Conservation (phyloP, 2,888 invertebrate genomes). For the Protodeltote pygarga region DNA sequence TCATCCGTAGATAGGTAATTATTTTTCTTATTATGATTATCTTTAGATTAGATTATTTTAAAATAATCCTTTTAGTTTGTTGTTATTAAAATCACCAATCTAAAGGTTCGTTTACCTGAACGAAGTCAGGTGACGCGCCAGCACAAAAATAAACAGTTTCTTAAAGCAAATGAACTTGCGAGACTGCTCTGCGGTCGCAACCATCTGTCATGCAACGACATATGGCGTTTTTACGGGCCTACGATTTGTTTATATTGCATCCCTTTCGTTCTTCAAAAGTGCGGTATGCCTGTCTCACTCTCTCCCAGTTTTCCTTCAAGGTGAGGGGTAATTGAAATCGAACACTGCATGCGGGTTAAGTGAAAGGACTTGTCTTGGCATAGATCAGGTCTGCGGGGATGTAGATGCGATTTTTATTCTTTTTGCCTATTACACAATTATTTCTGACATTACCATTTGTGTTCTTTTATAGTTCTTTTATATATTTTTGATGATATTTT, state of each 20-base stretch:
- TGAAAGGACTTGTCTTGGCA: conserved; percentile 77
- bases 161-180: conserved; percentile 65
- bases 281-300: conserved; percentile 54
- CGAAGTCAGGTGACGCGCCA: conserved; percentile 32
- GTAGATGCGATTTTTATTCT: conserved; percentile 10
- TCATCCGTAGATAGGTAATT: too few species aligned
- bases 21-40: too few species aligned
- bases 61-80: too few species aligned
- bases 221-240: conserved; percentile 77
- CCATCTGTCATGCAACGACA: conserved; percentile 81
- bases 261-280: conserved; percentile 52
- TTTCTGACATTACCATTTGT: too few species aligned
- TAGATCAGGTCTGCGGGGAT: conserved; percentile 56
- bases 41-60: too few species aligned
- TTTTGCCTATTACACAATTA: neutral
- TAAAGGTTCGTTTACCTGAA: conserved; percentile 41
- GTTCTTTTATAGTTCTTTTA: neutral
- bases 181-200: conserved; percentile 66
- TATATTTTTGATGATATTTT: neutral
- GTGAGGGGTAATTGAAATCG: conserved; percentile 81
- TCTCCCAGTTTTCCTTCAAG: conserved; percentile 75
- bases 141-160: conserved; percentile 49
- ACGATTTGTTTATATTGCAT: conserved; percentile 80
- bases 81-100: conserved; percentile 5
- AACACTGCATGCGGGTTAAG: conserved; percentile 83